A percentile compares a stretch with the other conserved stretches of the same genome.
Conservation (phyloP, 2,888 invertebrate species). For the Polydrusus pterygomalis region DNA sequence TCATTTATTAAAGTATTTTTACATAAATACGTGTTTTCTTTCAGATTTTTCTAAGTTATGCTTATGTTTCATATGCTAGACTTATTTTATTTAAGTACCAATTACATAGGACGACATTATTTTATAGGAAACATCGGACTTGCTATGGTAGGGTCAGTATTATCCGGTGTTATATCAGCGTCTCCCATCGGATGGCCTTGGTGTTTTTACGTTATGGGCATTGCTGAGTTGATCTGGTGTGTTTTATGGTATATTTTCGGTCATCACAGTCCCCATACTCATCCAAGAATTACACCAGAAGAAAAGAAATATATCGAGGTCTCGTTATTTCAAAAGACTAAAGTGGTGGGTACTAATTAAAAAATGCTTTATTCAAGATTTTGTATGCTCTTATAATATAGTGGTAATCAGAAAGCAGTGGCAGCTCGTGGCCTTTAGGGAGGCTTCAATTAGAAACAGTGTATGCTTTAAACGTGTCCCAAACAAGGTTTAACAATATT, state of each 20-base stretch:
- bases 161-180: not conserved
- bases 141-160: not conserved
- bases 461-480: too few species aligned
- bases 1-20: too few species aligned
- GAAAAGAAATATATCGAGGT: constrained; percentile 38
- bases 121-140: not conserved
- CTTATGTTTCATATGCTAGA: too few species aligned
- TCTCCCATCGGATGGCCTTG: constrained; percentile 17
- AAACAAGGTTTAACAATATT: too few species aligned
- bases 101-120: too few species aligned
- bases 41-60: too few species aligned
- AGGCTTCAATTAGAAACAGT: too few species aligned
- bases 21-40: too few species aligned
- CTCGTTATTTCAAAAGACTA: constrained; percentile 14
- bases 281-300: constrained; percentile 28
- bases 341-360: not conserved
- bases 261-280: constrained; percentile 2
- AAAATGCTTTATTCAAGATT: not conserved
- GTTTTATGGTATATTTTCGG: constrained; percentile 19
- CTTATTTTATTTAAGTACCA: too few species aligned
- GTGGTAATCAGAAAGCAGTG: too few species aligned
- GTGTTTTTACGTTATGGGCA: constrained; percentile 21
- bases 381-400: too few species aligned
- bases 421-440: too few species aligned
- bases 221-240: constrained; percentile 17